Evolutionary conservation across 1,140 invertebrate species (phyloP).

Genomic region (Conus betulinus): DNA sequence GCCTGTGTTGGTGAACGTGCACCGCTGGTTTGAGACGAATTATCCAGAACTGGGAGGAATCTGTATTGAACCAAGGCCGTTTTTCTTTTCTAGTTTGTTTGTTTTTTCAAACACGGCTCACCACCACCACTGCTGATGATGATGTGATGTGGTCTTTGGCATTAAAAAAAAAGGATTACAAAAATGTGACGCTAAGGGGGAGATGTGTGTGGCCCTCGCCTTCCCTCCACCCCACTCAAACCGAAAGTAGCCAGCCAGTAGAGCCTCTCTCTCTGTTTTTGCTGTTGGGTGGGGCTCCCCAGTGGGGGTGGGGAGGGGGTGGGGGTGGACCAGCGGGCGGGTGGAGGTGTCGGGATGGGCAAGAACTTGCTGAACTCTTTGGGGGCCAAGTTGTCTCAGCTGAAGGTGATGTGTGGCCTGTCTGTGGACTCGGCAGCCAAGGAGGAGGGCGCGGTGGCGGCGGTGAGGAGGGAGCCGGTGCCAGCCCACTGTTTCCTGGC

Average conservation of each 20-base stretch:
- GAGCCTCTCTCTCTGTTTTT: background rate
- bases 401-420: slow-evolving; percentile 54
- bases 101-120: background rate
- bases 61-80: no score
- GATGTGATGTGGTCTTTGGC: no score
- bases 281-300: background rate
- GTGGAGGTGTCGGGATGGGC: slow-evolving; percentile 42
- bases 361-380: slow-evolving; percentile 45
- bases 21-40: no score
- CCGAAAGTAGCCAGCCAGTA: background rate
- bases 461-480: slow-evolving; percentile 55
- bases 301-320: background rate
- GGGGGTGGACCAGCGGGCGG: background rate
- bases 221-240: no score
- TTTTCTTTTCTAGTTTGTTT: no score
- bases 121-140: no score
- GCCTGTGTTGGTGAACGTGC: background rate
- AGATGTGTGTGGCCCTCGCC: no score
- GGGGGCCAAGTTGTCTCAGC: slow-evolving; percentile 41
- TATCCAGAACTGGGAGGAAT: no score
- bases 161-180: no score
- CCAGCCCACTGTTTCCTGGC: slow-evolving; percentile 51
- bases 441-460: slow-evolving; percentile 57
- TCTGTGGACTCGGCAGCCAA: slow-evolving; percentile 53
- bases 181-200: no score